Evolutionary conservation across 30 jellyfish, hydroid and myxozoan species (phyloP), one percentile per base, ranked within the genome.

Genomic region (Chironex yamaguchii): DNA sequence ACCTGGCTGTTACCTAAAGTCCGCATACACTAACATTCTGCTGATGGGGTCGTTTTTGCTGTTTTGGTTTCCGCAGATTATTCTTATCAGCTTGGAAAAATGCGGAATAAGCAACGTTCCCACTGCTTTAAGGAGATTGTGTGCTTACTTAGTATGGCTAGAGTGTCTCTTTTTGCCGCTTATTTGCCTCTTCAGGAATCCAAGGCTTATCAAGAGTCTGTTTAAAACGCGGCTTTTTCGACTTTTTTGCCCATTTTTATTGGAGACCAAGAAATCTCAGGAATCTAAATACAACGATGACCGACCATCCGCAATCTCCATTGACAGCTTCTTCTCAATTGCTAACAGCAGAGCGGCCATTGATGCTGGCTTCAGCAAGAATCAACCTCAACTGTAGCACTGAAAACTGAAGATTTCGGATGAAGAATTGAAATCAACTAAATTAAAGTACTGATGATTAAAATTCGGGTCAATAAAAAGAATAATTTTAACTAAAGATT

Each of bases 1-100:
- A 1, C 78, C 67, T 28, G 92, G 92, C 36, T 81, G 85, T 52
- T 81, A 81, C 81, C 34, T 81, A 29, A 81, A 81, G 22, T 81
- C 92, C 2, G 85, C 92, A 0, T 65, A 65, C 77, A 81, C 92
- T 23, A 81, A 81, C 33, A 72, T 81, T 0, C 52, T 81, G 24
- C 85, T 81, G 1, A 71, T 68, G 21, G 67, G 92, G 49, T 71
- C 75, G 29, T 81, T 81, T 50, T 14, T 67, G 23, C 17, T 67
- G 23, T 70, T 81, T 2, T 42, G 92, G 31, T 81, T 64, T 72
- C 92, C 92, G n/a, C 83, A 81, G 78, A 36, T 81, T 34, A 26
- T 81, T 4, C 67, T 30, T 52, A 48, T 81, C 23, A 62, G 33
- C 34, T 48, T 49, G 28, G 85, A 81, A 30, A 51, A 80, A 36